Base-by-base conservation (phyloP, 2,888 invertebrate species). In the Tholera decimalis region DNA sequence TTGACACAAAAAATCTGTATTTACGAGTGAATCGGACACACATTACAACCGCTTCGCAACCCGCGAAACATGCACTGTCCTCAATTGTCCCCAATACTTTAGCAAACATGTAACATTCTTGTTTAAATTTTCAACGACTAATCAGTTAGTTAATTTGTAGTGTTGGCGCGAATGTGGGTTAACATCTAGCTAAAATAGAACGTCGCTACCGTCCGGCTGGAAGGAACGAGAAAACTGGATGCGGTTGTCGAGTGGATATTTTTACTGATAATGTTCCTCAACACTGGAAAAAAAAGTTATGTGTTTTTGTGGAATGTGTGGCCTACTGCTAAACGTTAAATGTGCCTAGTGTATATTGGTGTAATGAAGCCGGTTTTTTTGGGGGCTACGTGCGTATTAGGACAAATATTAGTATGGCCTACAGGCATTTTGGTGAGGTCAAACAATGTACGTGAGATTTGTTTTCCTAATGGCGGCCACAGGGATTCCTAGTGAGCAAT, bases 91-190 rank as follows among this genome's bases (percentile, higher is more conserved):
- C 51, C 54, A 47, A 66, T 75, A 51, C 59, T 44, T 54, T 47
- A 57, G 77, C 55, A 58, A 73, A 58, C 69, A 49, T 67, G 67
- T 76, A 47, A 70, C 72, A 79, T 73, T 80, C 75, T 69, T 80
- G 78, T 77, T 80, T 64, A 72, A 77, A 75, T 63, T 79, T 80
- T 72, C 66, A 85, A 79, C 85, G 66, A 80, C 82, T 86, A 83
- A 87, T 85, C 79, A 80, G 79, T 88, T 85, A 76, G 89, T 89
- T 90, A 89, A 92, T 90, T 90, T 88, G 91, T 90, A 80, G 87
- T 87, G 87, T 87, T 88, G 87, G 84, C 85, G 85, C 85, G 85
- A 89, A 93, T 92, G 89, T 93, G 86, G 93, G 93, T 92, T 92
- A 92, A 88, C 90, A 85, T 86, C 83, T 75, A 85, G 78, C 89